Evolutionary conservation across 2,888 invertebrate genomes (phyloP).

Genomic region (Epistrophe grossulariae): DNA sequence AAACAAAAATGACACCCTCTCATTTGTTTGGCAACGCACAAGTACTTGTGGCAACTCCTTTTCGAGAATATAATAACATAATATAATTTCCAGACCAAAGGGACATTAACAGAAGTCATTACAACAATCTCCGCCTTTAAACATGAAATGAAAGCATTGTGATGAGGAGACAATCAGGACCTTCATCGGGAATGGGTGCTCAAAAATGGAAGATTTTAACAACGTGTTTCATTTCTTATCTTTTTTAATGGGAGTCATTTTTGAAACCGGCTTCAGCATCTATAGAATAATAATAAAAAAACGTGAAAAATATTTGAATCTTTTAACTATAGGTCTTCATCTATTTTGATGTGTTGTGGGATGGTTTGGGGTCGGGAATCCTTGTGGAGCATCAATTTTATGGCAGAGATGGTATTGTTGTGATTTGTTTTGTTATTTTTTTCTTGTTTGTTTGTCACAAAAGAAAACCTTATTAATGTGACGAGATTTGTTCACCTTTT

Average conservation of each 20-base stretch:
- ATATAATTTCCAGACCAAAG: constrained; percentile 76
- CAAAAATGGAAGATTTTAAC: constrained; percentile 71
- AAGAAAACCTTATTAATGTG: constrained; percentile 71
- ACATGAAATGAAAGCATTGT: constrained; percentile 60
- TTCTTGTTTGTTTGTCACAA: constrained; percentile 59
- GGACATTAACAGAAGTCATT: constrained; percentile 77
- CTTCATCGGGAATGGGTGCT: constrained; percentile 65
- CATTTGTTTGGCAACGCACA: constrained; percentile 58
- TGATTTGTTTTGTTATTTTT: constrained; percentile 42
- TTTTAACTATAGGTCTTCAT: constrained; percentile 72
- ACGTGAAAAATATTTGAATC: constrained; percentile 50
- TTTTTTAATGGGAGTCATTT: constrained; percentile 73
- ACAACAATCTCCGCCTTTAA: constrained; percentile 58
- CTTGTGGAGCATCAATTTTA: constrained; percentile 58
- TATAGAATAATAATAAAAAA: constrained; percentile 43
- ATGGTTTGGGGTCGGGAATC: constrained; percentile 19
- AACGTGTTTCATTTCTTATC: constrained; percentile 76
- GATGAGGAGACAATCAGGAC: constrained; percentile 74
- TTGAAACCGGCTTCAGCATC: constrained; percentile 61
- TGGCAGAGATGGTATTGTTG: constrained; percentile 53
- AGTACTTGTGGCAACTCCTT: constrained; percentile 75
- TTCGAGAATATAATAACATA: constrained; percentile 75
- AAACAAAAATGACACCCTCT: constrained; percentile 73
- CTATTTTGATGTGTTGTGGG: constrained; percentile 45
- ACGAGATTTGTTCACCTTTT: constrained; percentile 49